Conservation (phyloP, 1,140 invertebrate species). For the Marisa cornuarietis region DNA sequence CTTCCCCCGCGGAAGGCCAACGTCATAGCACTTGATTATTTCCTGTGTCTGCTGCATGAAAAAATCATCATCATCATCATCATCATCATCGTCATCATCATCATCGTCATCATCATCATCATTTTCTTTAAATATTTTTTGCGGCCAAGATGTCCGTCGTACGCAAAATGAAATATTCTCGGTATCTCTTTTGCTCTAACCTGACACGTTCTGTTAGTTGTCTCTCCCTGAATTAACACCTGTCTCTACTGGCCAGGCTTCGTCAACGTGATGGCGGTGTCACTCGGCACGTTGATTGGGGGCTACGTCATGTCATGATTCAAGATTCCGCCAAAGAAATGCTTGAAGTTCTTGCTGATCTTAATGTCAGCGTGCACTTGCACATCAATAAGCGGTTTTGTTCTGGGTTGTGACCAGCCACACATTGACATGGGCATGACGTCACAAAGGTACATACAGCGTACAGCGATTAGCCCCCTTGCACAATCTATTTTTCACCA, state of each 20-base stretch:
- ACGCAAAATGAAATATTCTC: too few relatives aligned
- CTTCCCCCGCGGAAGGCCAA: slow-evolving; percentile 26
- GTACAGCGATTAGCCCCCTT: neutral
- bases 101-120: too few relatives aligned
- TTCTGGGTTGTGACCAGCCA: slow-evolving; percentile 52
- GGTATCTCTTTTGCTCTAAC: too few relatives aligned
- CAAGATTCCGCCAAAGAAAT: slow-evolving; percentile 38
- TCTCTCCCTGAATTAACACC: neutral
- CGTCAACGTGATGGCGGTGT: slow-evolving; percentile 1
- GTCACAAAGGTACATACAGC: neutral
- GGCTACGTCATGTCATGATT: slow-evolving; percentile 42
- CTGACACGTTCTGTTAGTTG: too few relatives aligned
- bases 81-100: too few relatives aligned
- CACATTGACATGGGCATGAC: slow-evolving; percentile 2
- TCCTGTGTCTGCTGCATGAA: neutral
- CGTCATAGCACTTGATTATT: neutral
- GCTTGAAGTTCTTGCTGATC: slow-evolving; percentile 29
- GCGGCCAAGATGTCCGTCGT: too few relatives aligned
- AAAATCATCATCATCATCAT: too few relatives aligned
- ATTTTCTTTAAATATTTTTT: too few relatives aligned
- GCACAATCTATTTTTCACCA: neutral
- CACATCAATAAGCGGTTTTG: slow-evolving; percentile 22
- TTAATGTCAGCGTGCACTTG: slow-evolving; percentile 12
- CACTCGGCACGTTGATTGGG: slow-evolving; percentile 41
- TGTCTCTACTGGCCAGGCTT: neutral